phyloP scores from a whole-genome alignment of 1,140 invertebrate species.

The Theocolax elegans region DNA sequence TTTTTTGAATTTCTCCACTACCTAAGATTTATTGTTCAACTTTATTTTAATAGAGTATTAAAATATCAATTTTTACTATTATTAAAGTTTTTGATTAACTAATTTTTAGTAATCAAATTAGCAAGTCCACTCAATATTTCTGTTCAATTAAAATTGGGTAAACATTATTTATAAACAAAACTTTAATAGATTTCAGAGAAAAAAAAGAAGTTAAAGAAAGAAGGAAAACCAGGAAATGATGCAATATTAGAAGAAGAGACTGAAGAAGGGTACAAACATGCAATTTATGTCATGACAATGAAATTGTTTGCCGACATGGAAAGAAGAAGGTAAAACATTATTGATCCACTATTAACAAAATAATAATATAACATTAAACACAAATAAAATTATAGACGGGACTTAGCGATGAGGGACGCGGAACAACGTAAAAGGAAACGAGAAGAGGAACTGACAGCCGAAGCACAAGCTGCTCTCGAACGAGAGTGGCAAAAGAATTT shows the following conservation, averaged over 20 bases:
- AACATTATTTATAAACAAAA: no score
- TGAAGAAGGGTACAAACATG: constrained; percentile 90
- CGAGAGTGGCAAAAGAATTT: constrained; percentile 98
- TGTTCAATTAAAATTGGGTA: no score
- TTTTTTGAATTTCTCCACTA: no score
- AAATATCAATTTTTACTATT: neutral
- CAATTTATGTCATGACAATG: constrained; percentile 97
- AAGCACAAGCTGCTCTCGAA: constrained; percentile 87
- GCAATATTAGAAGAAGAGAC: constrained; percentile 91
- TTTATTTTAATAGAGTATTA: no score
- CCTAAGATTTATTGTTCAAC: neutral
- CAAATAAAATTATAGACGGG: constrained; percentile 64
- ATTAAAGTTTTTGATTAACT: neutral
- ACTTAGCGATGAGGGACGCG: constrained; percentile 87
- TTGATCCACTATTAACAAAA: constrained; percentile 19
- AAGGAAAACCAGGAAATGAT: constrained; percentile 78
- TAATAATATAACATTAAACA: constrained; percentile 45
- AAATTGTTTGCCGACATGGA: constrained; percentile 98
- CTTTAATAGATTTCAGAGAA: constrained; percentile 88
- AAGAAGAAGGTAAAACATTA: constrained; percentile 73
- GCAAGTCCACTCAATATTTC: no score
- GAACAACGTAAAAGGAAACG: constrained; percentile 95
- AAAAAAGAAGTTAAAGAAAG: constrained; percentile 93
- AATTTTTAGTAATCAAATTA: neutral
- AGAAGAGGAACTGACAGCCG: constrained; percentile 92